Base-by-base conservation (phyloP, 1,140 invertebrate genomes). In the Caenorhabditis tropicalis region DNA sequence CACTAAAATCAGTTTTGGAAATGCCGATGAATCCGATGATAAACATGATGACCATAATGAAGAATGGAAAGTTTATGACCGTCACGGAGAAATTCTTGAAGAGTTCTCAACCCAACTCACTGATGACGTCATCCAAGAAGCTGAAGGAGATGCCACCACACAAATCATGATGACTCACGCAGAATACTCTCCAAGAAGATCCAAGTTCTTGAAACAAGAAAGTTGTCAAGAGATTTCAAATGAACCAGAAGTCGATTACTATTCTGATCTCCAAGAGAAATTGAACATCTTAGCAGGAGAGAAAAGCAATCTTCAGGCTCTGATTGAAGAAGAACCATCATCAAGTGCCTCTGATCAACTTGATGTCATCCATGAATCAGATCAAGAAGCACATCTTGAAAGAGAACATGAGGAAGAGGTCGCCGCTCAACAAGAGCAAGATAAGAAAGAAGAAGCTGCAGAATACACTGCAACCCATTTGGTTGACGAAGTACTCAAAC, bases 201-300 rank as follows among this genome's bases (percentile, higher is more conserved):
- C 65, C 19, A 43, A 39, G n/a, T 53, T 85, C 33, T 29, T 82
- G 24, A 48, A 82, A 19, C 84, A 85, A 39, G 84, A 85, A 27
- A 85, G 82, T 10, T 70, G 82, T 46, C 82, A 85, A 16, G 84
- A 85, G 46, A 70, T 85, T 48, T 39, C 84, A 7, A 85, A 85
- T 58, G 84, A 85, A 39, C 84, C 80, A 33, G 84, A 85, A 82
- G 65, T 82, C 21, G 84, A 85, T 51, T 85, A 85, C 27, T 74
- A 81, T 24, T 49, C 80, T 0, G 84, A 85, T 49, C 81, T 85
- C 5, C 80, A 82, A 43, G 84, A 85, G 29, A 85, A 85, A 51
- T 29, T 85, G 27, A 56, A 85, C 19, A 85, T 85, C 33, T 60
- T 85, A 21, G 84, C 84, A 6, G 70, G 84, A 51, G 70, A 85